Conservation (phyloP, 2,113 vertebrate genomes). For the Carassius carassius region DNA sequence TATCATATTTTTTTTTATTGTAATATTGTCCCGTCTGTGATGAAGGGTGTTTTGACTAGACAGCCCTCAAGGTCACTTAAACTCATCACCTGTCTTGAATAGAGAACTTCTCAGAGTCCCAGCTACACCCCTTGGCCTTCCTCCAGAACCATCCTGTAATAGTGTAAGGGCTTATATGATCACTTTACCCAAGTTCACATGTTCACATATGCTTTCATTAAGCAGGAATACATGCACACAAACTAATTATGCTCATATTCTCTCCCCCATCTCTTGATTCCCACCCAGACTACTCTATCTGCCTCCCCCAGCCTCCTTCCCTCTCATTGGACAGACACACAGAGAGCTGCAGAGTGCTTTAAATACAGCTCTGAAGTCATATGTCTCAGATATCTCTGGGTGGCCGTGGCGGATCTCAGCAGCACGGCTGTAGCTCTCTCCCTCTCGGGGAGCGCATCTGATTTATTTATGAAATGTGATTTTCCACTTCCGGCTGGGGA, state of each 20-base stretch:
- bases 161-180: slow-evolving; percentile 27
- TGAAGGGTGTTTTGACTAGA: not conserved
- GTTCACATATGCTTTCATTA: slow-evolving; percentile 3
- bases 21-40: not conserved
- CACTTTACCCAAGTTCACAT: slow-evolving; percentile 26
- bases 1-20: not conserved
- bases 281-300: not conserved
- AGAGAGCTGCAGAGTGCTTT: slow-evolving; percentile 20
- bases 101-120: not conserved
- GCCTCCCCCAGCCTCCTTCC: not conserved
- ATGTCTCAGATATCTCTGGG: slow-evolving; percentile 30
- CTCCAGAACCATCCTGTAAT: slow-evolving; percentile 23
- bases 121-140: slow-evolving; percentile 27
- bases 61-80: slow-evolving; percentile 47
- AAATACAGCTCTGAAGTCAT: slow-evolving; percentile 43
- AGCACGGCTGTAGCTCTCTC: slow-evolving; percentile 13
- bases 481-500: slow-evolving; percentile 17
- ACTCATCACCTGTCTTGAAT: not conserved
- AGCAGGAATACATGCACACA: slow-evolving; percentile 23
- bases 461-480: slow-evolving; percentile 47
- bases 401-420: slow-evolving; percentile 17
- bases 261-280: not conserved
- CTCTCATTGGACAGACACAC: slow-evolving; percentile 32
- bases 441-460: slow-evolving; percentile 1
- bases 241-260: not conserved